Evolutionary conservation across 2,113 vertebrate genomes (phyloP).

Genomic region (Telmatochromis sp.): DNA sequence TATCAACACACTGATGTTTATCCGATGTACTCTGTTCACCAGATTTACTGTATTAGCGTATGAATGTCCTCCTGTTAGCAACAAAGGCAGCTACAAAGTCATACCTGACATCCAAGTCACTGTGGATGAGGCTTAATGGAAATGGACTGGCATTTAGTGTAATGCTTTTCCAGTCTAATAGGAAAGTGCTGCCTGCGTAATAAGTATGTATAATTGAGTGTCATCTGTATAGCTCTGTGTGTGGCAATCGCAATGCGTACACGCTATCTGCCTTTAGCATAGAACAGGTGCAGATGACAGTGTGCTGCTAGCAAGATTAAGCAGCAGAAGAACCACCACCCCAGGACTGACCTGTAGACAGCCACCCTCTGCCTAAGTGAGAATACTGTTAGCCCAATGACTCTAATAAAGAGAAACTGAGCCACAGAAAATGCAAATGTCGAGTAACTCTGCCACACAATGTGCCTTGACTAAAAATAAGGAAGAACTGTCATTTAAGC

Average conservation of each 20-base stretch:
- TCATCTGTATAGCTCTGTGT: neutral
- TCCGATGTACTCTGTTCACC: neutral
- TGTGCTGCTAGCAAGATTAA: neutral
- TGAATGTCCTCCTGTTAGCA: neutral
- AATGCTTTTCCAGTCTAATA: neutral
- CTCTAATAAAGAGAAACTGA: neutral
- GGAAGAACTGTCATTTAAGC: neutral
- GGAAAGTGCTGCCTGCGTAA: rapidly evolving
- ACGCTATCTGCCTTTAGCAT: neutral
- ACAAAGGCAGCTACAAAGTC: neutral
- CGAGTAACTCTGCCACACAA: neutral
- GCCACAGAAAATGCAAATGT: neutral
- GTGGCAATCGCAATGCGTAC: neutral
- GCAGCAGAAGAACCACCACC: neutral
- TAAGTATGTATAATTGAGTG: neutral
- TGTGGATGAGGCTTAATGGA: neutral
- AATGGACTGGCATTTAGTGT: neutral
- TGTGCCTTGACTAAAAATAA: neutral
- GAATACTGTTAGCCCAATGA: neutral
- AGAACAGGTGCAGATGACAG: neutral
- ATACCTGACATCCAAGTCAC: neutral
- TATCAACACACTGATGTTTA: neutral
- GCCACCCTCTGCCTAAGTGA: neutral
- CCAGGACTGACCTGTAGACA: neutral
- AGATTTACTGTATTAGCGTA: neutral